These are phyloP conservation scores for Calvadosia cruxmelitensis DNA, from an alignment of 30 jellyfish, hydroid and myxozoan genomes.

Conservation along the genomic window DNA sequence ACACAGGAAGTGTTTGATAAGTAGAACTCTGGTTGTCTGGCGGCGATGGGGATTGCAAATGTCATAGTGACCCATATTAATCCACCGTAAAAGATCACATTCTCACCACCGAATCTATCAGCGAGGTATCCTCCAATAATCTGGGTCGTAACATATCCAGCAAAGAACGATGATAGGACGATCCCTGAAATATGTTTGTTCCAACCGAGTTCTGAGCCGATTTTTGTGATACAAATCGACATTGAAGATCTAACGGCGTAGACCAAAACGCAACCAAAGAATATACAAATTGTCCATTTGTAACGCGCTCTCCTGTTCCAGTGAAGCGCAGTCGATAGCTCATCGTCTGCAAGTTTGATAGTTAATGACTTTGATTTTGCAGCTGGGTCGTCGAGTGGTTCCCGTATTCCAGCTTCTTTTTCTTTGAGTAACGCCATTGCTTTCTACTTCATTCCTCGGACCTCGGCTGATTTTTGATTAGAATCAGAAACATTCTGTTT, in stretches of 20 bases:
- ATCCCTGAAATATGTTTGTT: slow-evolving; percentile 87
- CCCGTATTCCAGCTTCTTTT: neutral
- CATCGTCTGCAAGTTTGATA: neutral
- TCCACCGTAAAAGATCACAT: slow-evolving; percentile 46
- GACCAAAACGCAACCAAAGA: slow-evolving; percentile 69
- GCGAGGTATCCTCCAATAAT: slow-evolving; percentile 92
- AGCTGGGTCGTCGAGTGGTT: neutral
- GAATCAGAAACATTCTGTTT: too few species aligned
- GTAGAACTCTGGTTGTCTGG: slow-evolving; percentile 42
- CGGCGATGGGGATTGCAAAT: slow-evolving; percentile 53
- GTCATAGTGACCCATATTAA: slow-evolving; percentile 72
- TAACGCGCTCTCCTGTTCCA: slow-evolving; percentile 71
- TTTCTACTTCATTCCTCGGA: too few species aligned
- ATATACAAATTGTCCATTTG: slow-evolving; percentile 60
- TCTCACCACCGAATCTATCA: slow-evolving; percentile 91
- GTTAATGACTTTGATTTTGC: neutral
- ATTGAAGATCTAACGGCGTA: slow-evolving; percentile 88
- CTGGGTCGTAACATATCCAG: slow-evolving; percentile 92
- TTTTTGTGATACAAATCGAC: slow-evolving; percentile 84
- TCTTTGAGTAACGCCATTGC: too few species aligned
- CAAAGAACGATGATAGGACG: slow-evolving; percentile 93
- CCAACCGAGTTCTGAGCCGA: slow-evolving; percentile 95
- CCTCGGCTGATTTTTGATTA: too few species aligned
- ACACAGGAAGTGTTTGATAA: slow-evolving; percentile 62
- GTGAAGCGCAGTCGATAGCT: slow-evolving; percentile 15